phyloP scores from a whole-genome alignment of 2,113 vertebrate species.

The Corvus hawaiiensis region DNA sequence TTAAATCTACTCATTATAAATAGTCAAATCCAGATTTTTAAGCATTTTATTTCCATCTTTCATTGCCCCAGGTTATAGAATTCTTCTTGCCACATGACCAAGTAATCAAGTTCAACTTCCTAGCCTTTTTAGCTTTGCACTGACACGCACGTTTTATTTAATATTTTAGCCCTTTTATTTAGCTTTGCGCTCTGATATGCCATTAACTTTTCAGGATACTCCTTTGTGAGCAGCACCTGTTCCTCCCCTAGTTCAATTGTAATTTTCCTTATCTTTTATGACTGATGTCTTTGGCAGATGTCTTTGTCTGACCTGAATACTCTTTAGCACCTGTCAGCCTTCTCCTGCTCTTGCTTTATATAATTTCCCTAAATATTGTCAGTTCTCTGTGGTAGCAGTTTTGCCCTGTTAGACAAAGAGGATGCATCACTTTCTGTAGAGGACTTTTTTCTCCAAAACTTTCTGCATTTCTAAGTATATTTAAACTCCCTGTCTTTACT shows the following conservation, averaged over 20 bases:
- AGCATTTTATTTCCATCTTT: not conserved
- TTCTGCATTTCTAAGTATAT: not conserved
- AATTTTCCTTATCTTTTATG: slow-evolving; percentile 40
- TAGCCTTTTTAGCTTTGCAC: not conserved
- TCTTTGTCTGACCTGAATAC: slow-evolving; percentile 59
- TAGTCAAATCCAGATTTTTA: not conserved
- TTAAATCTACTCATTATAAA: not conserved
- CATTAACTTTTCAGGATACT: not conserved
- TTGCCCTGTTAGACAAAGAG: not conserved
- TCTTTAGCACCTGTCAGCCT: slow-evolving; percentile 26
- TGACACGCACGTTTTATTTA: not conserved
- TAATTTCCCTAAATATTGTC: not conserved
- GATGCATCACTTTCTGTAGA: not conserved
- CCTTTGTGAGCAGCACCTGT: not conserved
- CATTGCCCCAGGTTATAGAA: not conserved
- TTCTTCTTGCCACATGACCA: not conserved
- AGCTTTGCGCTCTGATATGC: not conserved
- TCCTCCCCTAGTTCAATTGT: not conserved
- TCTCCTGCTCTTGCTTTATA: not conserved
- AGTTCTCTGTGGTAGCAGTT: not conserved
- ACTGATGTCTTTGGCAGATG: slow-evolving; percentile 57
- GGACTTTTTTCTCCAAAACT: not conserved
- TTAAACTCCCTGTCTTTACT: not conserved
- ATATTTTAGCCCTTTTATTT: not conserved
- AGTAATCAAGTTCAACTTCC: not conserved